These are phyloP conservation scores for Tichodroma muraria DNA, from an alignment of 2,113 vertebrate species.

Conservation along the genomic window DNA sequence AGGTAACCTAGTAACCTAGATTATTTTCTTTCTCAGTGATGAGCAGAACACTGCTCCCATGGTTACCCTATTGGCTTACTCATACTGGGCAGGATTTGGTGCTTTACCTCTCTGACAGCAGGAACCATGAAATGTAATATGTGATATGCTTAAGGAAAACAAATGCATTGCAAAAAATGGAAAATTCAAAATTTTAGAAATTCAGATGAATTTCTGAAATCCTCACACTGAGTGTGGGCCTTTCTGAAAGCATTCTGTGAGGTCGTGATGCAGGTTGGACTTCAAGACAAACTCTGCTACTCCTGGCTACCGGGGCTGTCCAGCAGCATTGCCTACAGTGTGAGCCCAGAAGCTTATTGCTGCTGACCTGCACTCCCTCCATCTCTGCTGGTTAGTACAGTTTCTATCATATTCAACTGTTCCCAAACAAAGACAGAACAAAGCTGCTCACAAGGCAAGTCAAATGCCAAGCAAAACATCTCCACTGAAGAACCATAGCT, in stretches of 20 bases:
- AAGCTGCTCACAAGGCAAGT: background rate
- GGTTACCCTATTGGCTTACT: background rate
- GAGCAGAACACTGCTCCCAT: background rate
- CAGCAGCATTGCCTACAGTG: background rate
- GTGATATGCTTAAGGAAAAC: background rate
- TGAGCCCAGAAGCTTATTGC: background rate
- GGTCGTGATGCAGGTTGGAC: background rate
- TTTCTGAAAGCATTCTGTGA: background rate
- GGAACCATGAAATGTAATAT: background rate
- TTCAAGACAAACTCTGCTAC: background rate
- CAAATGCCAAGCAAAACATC: background rate
- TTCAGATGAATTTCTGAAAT: background rate
- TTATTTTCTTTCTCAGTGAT: background rate
- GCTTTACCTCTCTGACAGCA: background rate
- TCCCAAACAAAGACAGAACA: background rate
- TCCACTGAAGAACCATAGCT: background rate
- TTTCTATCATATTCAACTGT: background rate
- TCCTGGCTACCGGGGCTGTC: background rate
- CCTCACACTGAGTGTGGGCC: rapidly evolving
- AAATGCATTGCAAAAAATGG: background rate
- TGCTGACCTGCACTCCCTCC: background rate
- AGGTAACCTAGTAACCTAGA: background rate
- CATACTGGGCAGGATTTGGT: background rate
- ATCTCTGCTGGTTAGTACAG: background rate
- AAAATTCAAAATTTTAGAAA: background rate